Percentiles rank a stretch among this genome's conserved stretches.
Evolutionary conservation across 2,113 vertebrate species (phyloP).

Genomic region (Anolis carolinensis): DNA sequence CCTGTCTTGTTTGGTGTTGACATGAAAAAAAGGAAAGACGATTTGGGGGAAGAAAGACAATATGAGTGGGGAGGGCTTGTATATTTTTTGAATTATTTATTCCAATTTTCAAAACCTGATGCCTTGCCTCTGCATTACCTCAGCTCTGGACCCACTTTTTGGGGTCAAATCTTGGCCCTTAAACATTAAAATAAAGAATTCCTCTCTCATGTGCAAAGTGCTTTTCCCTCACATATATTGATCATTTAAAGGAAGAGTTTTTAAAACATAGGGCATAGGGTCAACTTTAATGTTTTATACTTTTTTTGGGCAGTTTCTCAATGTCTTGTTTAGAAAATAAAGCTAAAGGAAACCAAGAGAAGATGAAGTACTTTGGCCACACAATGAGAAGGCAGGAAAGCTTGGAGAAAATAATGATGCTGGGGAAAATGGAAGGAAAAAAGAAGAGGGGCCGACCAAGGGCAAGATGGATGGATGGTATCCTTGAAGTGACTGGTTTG

Average conservation of each 20-base stretch:
- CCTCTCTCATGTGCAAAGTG: not conserved
- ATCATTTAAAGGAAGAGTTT: not conserved
- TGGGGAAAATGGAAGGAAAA: too few relatives aligned
- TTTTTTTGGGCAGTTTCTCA: too few relatives aligned
- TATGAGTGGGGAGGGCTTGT: slow-evolving; percentile 14
- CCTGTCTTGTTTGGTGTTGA: slow-evolving; percentile 92
- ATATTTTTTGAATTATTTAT: slow-evolving; percentile 25
- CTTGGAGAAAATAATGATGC: too few relatives aligned
- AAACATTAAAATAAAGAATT: not conserved
- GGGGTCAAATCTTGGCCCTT: not conserved
- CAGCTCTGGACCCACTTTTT: not conserved
- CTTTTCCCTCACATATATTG: not conserved
- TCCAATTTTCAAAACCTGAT: slow-evolving; percentile 36
- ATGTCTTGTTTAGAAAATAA: not conserved
- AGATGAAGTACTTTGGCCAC: too few relatives aligned
- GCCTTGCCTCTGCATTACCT: not conserved
- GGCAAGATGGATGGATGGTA: too few relatives aligned
- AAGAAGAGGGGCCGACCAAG: too few relatives aligned
- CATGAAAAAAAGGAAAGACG: slow-evolving; percentile 77
- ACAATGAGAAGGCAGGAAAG: too few relatives aligned
- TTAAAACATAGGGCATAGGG: not conserved
- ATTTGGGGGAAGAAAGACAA: slow-evolving; percentile 73
- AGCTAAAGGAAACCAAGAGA: not conserved
- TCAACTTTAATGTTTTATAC: too few relatives aligned
- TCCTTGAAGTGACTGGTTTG: too few relatives aligned